Percentiles rank a stretch among this genome's conserved stretches.
Conservation (phyloP, 2,113 vertebrate genomes). For the Hystrix brachyura region DNA sequence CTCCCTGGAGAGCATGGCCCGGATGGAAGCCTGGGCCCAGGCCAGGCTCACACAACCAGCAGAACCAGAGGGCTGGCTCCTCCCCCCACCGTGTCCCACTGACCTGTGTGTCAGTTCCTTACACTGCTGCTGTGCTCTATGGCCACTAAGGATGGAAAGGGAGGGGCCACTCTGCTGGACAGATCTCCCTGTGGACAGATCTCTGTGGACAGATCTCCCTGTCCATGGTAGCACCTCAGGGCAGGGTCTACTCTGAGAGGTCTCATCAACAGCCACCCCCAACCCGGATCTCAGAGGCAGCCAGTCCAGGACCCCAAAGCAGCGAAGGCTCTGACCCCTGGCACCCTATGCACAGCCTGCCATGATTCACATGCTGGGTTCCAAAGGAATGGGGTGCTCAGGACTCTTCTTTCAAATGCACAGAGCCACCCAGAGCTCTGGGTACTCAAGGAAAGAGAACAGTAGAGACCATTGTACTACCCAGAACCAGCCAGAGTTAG, state of each 20-base stretch:
- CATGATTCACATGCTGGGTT: neutral
- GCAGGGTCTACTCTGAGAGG: neutral
- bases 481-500: neutral
- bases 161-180: fast-evolving
- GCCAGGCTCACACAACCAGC: fast-evolving
- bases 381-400: neutral
- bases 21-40: neutral
- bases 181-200: fast-evolving
- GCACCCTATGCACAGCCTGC: too few species aligned
- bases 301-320: neutral
- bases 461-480: fast-evolving
- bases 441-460: too few species aligned
- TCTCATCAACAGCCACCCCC: neutral
- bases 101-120: too few species aligned
- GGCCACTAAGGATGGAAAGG: neutral
- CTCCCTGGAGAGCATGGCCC: neutral
- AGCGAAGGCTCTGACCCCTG: neutral
- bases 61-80: too few species aligned
- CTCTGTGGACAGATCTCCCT: fast-evolving
- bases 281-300: too few species aligned
- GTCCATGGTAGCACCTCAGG: neutral
- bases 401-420: neutral
- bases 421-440: neutral
- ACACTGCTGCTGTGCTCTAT: fast-evolving
- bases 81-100: neutral